Conservation (phyloP, 1,140 invertebrate species). For the Ylistrum balloti region DNA sequence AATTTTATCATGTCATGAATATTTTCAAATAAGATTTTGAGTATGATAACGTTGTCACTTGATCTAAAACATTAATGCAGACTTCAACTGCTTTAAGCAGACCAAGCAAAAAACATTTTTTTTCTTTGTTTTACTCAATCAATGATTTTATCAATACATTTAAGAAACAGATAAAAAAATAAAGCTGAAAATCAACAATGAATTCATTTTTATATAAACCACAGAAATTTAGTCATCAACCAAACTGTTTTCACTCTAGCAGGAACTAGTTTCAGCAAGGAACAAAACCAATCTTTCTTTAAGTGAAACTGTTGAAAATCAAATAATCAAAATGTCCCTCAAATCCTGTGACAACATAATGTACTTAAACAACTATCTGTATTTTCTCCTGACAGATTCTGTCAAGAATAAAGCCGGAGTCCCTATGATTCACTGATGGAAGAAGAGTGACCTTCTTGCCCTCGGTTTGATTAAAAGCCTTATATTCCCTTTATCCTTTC, state of each 20-base stretch:
- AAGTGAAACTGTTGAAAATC: not conserved
- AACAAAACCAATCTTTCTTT: not conserved
- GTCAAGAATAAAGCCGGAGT: not conserved
- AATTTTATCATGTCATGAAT: too few species aligned
- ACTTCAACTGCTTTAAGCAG: too few species aligned
- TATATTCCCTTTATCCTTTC: constrained; percentile 3
- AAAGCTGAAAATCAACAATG: too few species aligned
- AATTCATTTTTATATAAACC: too few species aligned
- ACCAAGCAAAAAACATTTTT: too few species aligned
- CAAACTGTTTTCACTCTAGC: not conserved
- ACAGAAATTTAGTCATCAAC: not conserved
- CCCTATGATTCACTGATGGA: not conserved
- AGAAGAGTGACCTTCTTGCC: not conserved
- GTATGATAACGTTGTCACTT: too few species aligned
- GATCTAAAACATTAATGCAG: too few species aligned
- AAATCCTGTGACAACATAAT: not conserved
- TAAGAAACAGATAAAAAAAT: too few species aligned
- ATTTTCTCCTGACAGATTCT: not conserved
- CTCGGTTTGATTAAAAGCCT: not conserved
- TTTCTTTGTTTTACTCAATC: too few species aligned
- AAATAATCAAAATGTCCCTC: not conserved
- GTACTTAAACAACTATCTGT: not conserved
- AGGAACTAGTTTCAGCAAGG: not conserved
- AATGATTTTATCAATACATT: too few species aligned
- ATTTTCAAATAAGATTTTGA: too few species aligned